phyloP scores from a whole-genome alignment of 2,797 vertebrate genomes.

The Corythornis leucogaster region DNA sequence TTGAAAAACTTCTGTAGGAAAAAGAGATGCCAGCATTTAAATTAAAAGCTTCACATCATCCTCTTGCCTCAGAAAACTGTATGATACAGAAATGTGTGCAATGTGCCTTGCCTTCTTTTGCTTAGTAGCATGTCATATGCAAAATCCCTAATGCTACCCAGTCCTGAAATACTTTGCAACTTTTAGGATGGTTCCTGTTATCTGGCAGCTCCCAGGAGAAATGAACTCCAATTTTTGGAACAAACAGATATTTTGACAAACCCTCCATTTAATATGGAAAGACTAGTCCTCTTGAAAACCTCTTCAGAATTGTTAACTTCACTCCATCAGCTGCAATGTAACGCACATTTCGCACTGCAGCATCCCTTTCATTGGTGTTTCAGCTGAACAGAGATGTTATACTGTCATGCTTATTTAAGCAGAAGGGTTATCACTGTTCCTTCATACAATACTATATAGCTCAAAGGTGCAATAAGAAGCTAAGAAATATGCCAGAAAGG shows the following conservation, averaged over 20 bases:
- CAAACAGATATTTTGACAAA: slow-evolving; percentile 26
- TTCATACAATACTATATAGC: background rate
- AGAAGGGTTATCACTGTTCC: slow-evolving; percentile 56
- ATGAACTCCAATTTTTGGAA: background rate
- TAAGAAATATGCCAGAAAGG: slow-evolving; percentile 32
- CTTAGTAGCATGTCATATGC: background rate
- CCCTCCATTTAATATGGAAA: background rate
- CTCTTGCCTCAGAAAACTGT: background rate
- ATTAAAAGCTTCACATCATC: background rate
- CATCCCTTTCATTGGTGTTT: background rate
- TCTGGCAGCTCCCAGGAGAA: background rate
- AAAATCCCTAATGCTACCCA: background rate
- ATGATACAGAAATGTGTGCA: background rate
- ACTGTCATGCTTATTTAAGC: slow-evolving; percentile 28
- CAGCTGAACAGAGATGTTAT: slow-evolving; percentile 28
- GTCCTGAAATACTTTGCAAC: background rate
- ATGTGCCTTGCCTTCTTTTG: background rate
- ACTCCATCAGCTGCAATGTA: slow-evolving; percentile 1
- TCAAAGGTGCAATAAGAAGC: slow-evolving; percentile 40
- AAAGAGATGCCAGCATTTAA: background rate
- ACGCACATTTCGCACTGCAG: slow-evolving; percentile 12
- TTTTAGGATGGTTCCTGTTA: background rate
- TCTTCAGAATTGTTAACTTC: background rate
- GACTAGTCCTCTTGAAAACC: background rate
- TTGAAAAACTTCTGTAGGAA: background rate